Conservation (phyloP, 92 coral and sea anemone genomes). For the Pocillopora meandrina region DNA sequence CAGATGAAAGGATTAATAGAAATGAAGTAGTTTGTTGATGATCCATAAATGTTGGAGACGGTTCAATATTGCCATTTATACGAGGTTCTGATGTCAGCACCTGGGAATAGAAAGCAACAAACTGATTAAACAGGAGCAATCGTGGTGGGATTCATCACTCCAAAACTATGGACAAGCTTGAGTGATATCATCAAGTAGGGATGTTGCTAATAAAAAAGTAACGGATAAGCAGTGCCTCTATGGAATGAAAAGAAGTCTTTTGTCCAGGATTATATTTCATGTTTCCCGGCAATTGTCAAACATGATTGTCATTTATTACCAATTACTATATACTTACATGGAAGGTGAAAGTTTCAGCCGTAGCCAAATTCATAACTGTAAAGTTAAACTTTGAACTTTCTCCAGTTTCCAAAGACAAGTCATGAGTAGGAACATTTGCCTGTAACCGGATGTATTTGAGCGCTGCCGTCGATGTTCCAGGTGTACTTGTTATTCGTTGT, state of each 20-base stretch:
- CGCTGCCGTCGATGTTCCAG: not conserved
- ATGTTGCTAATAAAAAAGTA: no score
- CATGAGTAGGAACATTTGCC: not conserved
- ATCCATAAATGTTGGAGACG: conserved; percentile 9
- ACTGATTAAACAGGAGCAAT: no score
- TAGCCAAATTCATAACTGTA: conserved; percentile 24
- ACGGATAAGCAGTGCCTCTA: no score
- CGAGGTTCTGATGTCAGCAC: conserved; percentile 3
- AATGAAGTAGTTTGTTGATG: not conserved
- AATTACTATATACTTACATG: not conserved
- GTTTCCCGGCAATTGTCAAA: no score
- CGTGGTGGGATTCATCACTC: no score
- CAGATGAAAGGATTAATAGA: conserved; percentile 1
- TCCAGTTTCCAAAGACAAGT: not conserved
- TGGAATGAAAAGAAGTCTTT: no score
- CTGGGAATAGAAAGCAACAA: not conserved
- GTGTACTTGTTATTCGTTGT: not conserved
- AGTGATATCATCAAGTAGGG: no score
- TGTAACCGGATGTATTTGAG: not conserved
- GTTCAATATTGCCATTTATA: conserved; percentile 12
- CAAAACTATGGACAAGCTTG: no score
- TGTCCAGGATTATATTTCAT: no score
- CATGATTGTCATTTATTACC: not conserved
- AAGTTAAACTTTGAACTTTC: conserved; percentile 11
- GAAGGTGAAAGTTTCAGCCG: conserved; percentile 12